phyloP scores from a whole-genome alignment of 2,888 invertebrate genomes.

The Drosophila longiperda region DNA sequence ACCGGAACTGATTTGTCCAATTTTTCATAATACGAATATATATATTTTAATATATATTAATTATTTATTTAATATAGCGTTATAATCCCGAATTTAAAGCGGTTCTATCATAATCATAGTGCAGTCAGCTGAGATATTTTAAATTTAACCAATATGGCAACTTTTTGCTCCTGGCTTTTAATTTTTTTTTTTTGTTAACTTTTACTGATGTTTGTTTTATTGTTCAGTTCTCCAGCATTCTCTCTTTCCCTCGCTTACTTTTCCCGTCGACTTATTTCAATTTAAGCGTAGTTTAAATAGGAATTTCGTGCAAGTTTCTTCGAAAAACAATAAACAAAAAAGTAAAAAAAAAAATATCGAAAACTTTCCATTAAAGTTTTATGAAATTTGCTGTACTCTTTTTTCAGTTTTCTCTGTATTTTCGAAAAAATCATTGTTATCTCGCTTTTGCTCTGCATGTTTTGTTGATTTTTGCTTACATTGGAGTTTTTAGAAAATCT shows the following conservation, averaged over 20 bases:
- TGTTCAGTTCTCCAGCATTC: slow-evolving; percentile 32
- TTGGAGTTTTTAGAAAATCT: slow-evolving; percentile 56
- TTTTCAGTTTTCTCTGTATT: neutral
- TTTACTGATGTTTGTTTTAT: slow-evolving; percentile 62
- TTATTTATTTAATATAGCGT: neutral
- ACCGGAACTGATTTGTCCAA: neutral
- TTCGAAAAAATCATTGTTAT: neutral
- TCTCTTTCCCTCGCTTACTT: neutral
- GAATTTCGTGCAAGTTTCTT: slow-evolving; percentile 62
- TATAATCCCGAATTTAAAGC: neutral
- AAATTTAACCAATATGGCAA: neutral
- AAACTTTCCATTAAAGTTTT: slow-evolving; percentile 68
- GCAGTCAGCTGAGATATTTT: neutral
- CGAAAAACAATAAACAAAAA: slow-evolving; percentile 20
- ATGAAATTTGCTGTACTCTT: slow-evolving; percentile 65
- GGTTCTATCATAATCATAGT: neutral
- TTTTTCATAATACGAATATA: neutral
- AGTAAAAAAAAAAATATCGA: slow-evolving; percentile 20
- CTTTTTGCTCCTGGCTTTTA: slow-evolving; percentile 1
- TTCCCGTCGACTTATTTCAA: slow-evolving; percentile 61
- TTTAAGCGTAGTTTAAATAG: slow-evolving; percentile 77
- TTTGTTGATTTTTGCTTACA: slow-evolving; percentile 43
- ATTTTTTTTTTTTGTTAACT: slow-evolving; percentile 28
- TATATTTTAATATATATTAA: neutral
- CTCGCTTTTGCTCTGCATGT: neutral